Percentiles rank a stretch among this genome's conserved stretches.
Evolutionary conservation across 1,140 invertebrate genomes (phyloP).

Genomic region (Leguminivora glycinivorella): DNA sequence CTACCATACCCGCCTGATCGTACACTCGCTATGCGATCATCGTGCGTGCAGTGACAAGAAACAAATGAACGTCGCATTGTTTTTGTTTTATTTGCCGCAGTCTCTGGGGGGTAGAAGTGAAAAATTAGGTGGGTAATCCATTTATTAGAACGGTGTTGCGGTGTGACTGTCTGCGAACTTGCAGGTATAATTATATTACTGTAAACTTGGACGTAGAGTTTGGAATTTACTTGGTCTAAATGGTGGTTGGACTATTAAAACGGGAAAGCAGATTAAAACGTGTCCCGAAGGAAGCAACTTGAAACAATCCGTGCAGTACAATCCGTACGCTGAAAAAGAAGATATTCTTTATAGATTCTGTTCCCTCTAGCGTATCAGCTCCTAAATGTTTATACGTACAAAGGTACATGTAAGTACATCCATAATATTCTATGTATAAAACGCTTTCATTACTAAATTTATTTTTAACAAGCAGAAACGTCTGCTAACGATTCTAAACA

Average conservation of each 20-base stretch:
- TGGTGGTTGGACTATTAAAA: background rate
- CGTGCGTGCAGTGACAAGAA: conserved; percentile 25
- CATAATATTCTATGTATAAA: too few species aligned
- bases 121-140: conserved; percentile 24
- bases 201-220: conserved; percentile 1
- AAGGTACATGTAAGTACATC: too few species aligned
- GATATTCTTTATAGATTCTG: too few species aligned
- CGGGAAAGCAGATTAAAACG: background rate
- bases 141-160: conserved; percentile 26
- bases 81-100: conserved; percentile 26
- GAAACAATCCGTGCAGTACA: too few species aligned
- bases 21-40: background rate
- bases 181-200: conserved; percentile 15
- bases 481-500: too few species aligned
- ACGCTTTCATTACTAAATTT: too few species aligned
- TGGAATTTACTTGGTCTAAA: conserved; percentile 2
- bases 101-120: conserved; percentile 28
- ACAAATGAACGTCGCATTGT: conserved; percentile 30
- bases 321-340: too few species aligned
- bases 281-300: background rate
- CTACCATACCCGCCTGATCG: background rate
- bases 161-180: conserved; percentile 11
- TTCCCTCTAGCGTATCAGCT: too few species aligned
- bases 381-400: too few species aligned
- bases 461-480: too few species aligned